These are phyloP conservation scores for Volucella zonaria DNA, from an alignment of 2,888 invertebrate species.

Conservation along the genomic window DNA sequence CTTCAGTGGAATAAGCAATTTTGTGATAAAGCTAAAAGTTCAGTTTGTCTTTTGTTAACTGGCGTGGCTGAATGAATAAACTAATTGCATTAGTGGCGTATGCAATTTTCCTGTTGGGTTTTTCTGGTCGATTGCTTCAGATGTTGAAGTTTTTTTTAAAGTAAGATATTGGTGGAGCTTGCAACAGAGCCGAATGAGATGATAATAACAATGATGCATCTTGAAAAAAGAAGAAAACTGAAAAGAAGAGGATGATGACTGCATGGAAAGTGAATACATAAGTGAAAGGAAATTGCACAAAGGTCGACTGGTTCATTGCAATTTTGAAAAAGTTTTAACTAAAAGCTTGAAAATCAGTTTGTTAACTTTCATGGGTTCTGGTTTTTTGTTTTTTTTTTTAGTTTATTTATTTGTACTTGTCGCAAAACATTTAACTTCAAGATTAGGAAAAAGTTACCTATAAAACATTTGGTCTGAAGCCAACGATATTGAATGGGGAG, in stretches of 20 bases:
- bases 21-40: not conserved
- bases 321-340: conserved; percentile 1
- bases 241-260: not conserved
- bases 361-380: too few relatives aligned
- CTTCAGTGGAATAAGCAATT: conserved; percentile 16
- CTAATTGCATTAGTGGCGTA: conserved; percentile 43
- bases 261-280: conserved; percentile 9
- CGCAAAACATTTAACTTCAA: too few relatives aligned
- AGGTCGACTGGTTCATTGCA: conserved; percentile 3
- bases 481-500: too few relatives aligned
- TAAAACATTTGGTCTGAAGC: too few relatives aligned
- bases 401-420: too few relatives aligned
- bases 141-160: not conserved
- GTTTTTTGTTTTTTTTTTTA: too few relatives aligned
- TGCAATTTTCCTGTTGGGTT: conserved; percentile 44
- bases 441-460: too few relatives aligned
- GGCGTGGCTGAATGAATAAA: conserved; percentile 18
- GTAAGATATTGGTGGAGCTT: conserved; percentile 17
- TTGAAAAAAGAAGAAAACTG: not conserved
- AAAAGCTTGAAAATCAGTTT: not conserved
- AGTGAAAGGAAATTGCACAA: conserved; percentile 25
- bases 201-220: conserved; percentile 7
- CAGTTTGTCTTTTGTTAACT: conserved; percentile 5
- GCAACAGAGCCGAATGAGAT: conserved; percentile 19
- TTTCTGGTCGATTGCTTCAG: conserved; percentile 43